Conservation (phyloP, 2,888 invertebrate genomes). For the Celastrina argiolus region DNA sequence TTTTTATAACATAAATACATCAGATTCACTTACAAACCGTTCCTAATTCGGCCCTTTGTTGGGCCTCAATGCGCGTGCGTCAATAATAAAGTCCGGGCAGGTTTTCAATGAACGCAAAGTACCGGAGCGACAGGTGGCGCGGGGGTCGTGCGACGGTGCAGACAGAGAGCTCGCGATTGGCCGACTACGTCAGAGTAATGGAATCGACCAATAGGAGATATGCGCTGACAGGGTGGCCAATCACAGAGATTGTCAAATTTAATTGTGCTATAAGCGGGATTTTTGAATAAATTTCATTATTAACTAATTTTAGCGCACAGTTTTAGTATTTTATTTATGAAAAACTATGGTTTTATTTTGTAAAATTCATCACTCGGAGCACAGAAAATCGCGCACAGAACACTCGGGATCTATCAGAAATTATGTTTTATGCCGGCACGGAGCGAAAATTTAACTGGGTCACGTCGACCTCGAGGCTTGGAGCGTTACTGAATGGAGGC, state of each 20-base stretch:
- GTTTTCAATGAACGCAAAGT: constrained; percentile 70
- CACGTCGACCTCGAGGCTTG: constrained; percentile 63
- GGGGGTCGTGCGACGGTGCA: constrained; percentile 52
- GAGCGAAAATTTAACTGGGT: constrained; percentile 46
- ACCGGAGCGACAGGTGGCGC: constrained; percentile 71
- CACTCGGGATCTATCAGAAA: constrained; percentile 1
- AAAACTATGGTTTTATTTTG: not conserved
- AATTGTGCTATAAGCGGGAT: constrained; percentile 45
- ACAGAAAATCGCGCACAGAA: not conserved
- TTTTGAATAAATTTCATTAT: constrained; percentile 44
- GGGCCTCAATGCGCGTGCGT: constrained; percentile 76
- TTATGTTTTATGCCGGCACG: constrained; percentile 6
- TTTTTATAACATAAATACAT: constrained; percentile 89
- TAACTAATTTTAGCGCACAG: constrained; percentile 34
- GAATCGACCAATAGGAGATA: constrained; percentile 51
- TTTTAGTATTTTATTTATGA: constrained; percentile 20
- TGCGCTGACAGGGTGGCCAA: constrained; percentile 44
- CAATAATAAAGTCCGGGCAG: constrained; percentile 67
- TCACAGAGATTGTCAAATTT: constrained; percentile 39
- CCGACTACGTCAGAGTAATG: constrained; percentile 32
- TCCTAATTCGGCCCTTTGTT: constrained; percentile 75
- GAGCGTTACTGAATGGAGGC: constrained; percentile 70
- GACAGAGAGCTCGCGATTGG: constrained; percentile 48
- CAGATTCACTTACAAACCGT: constrained; percentile 76
- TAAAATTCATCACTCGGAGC: not conserved